Base-by-base conservation (phyloP, 2,113 vertebrate species). In the Zosterops pallidus region DNA sequence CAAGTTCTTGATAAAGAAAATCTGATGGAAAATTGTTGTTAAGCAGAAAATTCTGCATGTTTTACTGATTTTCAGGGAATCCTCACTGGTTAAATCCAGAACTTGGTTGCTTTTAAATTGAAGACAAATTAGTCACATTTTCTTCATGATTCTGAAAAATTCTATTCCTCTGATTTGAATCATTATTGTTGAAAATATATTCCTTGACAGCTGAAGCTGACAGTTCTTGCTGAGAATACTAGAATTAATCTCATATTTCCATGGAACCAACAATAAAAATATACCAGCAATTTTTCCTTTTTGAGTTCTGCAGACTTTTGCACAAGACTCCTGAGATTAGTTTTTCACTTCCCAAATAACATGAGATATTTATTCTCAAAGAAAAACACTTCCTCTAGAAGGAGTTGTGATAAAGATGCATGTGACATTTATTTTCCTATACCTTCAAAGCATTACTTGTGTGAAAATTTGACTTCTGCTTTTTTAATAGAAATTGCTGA, bases 281-380 rank as follows among this genome's bases (percentile, higher is more conserved):
- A 63, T 82, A 57, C 1, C 19, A 33, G 12, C 24, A 44, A 2
- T 53, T 92, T 75, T 81, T 77, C 13, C 24, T 37, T 62, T 83
- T 77, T 63, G 33, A 83, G 50, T 70, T 88, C 60, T 77, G 59
- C 26, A 83, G 31, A 37, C 39, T 52, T 87, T 33, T 86, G 68
- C 59, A 59, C 17, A 35, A 74, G 33, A 41, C 39, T 67, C 37
- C 35, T 39, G 56, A 83, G 41, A 86, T 85, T 18, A 47, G 21
- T 59, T 79, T 94, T 86, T 94, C 70, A 88, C 63, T 96, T 93
- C 87, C 82, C 39, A 74, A 87, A 63, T 74, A 86, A 41, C 57
- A 82, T 39, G 63, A 65, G 71, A 70, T 83, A 63, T 11, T 83
- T 95, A 20, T 49, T 92, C 68, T 67, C 64, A 41, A 74, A 80